Evolutionary conservation across 37 sponge, comb jelly and placozoan species (phyloP), one percentile per base, ranked within the genome.

Genomic region (Agelas oroides): DNA sequence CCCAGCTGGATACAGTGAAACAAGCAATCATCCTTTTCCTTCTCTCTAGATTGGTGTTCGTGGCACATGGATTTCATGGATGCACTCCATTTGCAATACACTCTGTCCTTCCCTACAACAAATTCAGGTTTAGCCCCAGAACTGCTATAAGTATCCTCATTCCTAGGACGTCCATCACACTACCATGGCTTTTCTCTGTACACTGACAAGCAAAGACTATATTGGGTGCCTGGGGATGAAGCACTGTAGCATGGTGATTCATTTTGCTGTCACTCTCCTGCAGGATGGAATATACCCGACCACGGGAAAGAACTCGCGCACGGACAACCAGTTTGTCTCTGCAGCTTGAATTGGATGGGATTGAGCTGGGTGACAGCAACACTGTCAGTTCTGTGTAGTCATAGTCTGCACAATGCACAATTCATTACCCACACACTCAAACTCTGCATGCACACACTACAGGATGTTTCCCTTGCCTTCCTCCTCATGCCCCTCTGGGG

Each of bases 381-480:
- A 32, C 31, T 21, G 65, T 61, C 16, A 75, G 58, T 58, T 34
- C 17, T 46, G 8, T 8, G 8, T 46, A 8, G 46, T 8, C 46
- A 12, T 12, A 46, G 8, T 8, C 46, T 46, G 6, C 46, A 46
- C 27, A 6, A 3, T 3, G 5, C 69, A 68, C 32, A 5, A 36
- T 33, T 6, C 69, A 34, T 6, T 34, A 68, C 69, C 6, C 31
- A 68, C 35, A 19, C 69, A 28, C 69, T 8, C 35, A 17, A 24
- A 25, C 13, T 25, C 23, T 65, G 12, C 66, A 24, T 13, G 28
- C 23, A 24, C 66, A 15, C 23, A 15, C 66, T 23, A 33, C 69
- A 93, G 94, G 94, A 93, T 58, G 80, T 86, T 37, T 93, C 94
- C 0, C 65, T 93, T 52, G 78, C 59, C 32, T 37, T 20, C 35